Evolutionary conservation across 2,888 invertebrate genomes (phyloP).

Genomic region (Tolmerus cingulatus): DNA sequence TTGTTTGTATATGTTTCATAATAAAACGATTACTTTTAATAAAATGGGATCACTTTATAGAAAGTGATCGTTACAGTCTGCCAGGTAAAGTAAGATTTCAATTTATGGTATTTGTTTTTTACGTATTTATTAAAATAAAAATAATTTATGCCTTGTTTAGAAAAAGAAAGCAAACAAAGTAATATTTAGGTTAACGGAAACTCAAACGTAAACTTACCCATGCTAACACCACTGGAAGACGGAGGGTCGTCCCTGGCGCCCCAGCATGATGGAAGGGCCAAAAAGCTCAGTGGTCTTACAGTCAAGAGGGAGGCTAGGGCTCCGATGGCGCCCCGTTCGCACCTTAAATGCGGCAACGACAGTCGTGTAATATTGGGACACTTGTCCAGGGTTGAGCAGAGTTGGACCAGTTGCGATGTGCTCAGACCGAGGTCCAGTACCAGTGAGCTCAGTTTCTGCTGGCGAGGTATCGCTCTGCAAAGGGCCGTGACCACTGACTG

Average conservation of each 20-base stretch:
- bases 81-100: too few species aligned
- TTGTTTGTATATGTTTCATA: too few species aligned
- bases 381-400: constrained; percentile 65
- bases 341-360: constrained; percentile 67
- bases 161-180: too few species aligned
- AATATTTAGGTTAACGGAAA: neutral
- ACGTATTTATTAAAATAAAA: too few species aligned
- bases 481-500: constrained; percentile 67
- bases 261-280: constrained; percentile 67
- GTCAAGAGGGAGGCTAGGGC: constrained; percentile 65
- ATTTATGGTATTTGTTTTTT: too few species aligned
- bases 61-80: too few species aligned
- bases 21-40: too few species aligned
- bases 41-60: too few species aligned
- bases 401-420: constrained; percentile 66
- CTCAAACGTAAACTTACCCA: constrained; percentile 59
- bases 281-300: constrained; percentile 64
- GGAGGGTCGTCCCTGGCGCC: constrained; percentile 66
- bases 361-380: constrained; percentile 66
- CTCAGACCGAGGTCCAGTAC: constrained; percentile 67
- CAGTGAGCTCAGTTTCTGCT: constrained; percentile 63
- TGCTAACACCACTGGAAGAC: constrained; percentile 65
- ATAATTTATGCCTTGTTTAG: too few species aligned
- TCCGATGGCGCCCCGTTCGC: constrained; percentile 66
- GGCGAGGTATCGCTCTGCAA: constrained; percentile 57